Conservation (phyloP, 1,140 invertebrate species). For the Thalassaphorura encarpata region DNA sequence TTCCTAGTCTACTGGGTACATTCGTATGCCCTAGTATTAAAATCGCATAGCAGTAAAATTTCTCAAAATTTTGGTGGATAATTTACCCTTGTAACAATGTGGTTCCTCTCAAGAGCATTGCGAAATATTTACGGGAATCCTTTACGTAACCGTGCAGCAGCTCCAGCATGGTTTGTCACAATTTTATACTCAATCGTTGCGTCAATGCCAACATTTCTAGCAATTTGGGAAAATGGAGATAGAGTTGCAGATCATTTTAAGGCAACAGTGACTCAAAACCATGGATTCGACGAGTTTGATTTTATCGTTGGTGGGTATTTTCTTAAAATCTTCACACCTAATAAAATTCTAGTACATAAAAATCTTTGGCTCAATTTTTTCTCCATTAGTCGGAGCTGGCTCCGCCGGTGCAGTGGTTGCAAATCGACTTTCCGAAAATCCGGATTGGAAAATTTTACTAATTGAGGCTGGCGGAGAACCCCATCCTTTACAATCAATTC, state of each 20-base stretch:
- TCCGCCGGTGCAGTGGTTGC: constrained; percentile 19
- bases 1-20: no score
- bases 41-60: no score
- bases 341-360: background rate
- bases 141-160: background rate
- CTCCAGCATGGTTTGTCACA: constrained; percentile 2
- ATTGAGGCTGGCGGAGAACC: constrained; percentile 28
- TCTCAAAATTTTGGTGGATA: background rate
- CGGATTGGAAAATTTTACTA: constrained; percentile 32
- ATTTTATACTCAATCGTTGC: background rate
- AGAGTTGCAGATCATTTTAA: constrained; percentile 5
- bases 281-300: constrained; percentile 2
- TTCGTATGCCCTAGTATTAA: no score
- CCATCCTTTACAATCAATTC: constrained; percentile 30
- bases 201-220: background rate
- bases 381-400: constrained; percentile 23
- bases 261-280: background rate
- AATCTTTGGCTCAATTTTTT: background rate
- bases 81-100: background rate
- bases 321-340: background rate
- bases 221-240: constrained; percentile 7
- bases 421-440: constrained; percentile 37
- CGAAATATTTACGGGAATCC: background rate
- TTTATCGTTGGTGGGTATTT: background rate
- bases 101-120: constrained; percentile 1